Conservation (phyloP, 2,113 vertebrate species). For the Spermophilus dauricus region DNA sequence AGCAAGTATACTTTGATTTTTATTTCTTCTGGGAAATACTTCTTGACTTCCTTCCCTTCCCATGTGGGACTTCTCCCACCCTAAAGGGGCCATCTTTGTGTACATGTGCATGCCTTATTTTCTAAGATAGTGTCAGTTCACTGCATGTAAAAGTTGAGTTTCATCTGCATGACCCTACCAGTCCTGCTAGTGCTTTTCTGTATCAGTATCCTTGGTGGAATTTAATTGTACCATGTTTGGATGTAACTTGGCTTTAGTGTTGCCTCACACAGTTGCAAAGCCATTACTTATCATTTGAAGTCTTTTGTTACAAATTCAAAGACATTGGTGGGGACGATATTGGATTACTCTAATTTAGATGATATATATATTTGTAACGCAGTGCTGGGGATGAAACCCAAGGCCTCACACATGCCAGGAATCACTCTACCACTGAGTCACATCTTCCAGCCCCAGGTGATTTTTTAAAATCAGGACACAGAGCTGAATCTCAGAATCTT, state of each 20-base stretch:
- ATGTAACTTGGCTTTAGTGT: neutral
- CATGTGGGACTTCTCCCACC: neutral
- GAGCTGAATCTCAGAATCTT: neutral
- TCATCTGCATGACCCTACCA: neutral
- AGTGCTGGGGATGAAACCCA: too few relatives aligned
- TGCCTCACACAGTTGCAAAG: neutral
- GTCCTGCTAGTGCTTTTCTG: neutral
- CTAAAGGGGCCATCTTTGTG: rapidly evolving
- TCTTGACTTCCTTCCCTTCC: neutral
- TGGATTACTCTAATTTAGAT: neutral
- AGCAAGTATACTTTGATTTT: neutral
- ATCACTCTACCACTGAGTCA: too few relatives aligned
- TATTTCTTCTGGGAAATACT: neutral
- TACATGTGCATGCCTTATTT: neutral
- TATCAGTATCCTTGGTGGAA: neutral
- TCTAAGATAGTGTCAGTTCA: neutral
- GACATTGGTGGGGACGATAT: neutral
- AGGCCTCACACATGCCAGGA: too few relatives aligned
- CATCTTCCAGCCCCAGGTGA: neutral
- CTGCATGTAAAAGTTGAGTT: neutral
- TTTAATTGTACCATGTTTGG: neutral
- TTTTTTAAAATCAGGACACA: neutral
- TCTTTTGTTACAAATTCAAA: constrained; percentile 1
- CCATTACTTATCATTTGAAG: neutral
- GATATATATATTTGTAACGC: too few relatives aligned